Conservation (phyloP, 2,797 vertebrate genomes). For the Coranthus polyacanthus region DNA sequence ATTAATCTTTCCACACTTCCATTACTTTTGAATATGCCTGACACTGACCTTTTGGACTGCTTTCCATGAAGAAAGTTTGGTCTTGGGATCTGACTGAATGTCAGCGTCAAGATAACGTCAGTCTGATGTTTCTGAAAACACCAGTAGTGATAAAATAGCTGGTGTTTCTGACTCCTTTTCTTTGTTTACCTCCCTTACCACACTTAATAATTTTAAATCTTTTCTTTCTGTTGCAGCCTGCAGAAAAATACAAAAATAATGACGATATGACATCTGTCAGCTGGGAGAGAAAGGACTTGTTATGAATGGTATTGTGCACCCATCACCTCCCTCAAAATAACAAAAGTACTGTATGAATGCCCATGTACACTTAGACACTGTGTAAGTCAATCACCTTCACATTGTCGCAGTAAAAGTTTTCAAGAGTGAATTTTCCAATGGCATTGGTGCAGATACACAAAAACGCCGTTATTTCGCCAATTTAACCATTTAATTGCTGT, state of each 20-base stretch:
- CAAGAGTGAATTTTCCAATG: not conserved
- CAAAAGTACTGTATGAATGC: too few relatives aligned
- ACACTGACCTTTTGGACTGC: constrained; percentile 41
- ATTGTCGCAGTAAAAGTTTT: not conserved
- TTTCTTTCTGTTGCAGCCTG: constrained; percentile 44
- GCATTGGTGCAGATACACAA: not conserved
- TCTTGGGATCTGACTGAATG: constrained; percentile 13
- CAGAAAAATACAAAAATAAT: constrained; percentile 35
- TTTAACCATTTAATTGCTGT: not conserved
- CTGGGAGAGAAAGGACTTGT: constrained; percentile 14
- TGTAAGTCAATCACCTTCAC: not conserved
- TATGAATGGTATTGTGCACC: not conserved
- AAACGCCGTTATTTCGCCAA: not conserved
- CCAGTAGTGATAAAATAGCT: constrained; percentile 43
- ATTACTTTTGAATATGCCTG: constrained; percentile 7
- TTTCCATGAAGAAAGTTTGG: constrained; percentile 22
- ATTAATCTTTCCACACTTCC: constrained; percentile 12
- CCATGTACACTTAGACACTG: too few relatives aligned
- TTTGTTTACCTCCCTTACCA: constrained; percentile 39
- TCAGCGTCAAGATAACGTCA: constrained; percentile 36
- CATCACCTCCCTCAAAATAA: too few relatives aligned
- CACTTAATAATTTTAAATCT: constrained; percentile 31
- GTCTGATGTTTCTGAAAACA: constrained; percentile 33
- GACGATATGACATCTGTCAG: constrained; percentile 20
- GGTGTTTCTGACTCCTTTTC: constrained; percentile 27